Base-by-base conservation (phyloP, 2,888 invertebrate species). In the Drosophila kuntzei region DNA sequence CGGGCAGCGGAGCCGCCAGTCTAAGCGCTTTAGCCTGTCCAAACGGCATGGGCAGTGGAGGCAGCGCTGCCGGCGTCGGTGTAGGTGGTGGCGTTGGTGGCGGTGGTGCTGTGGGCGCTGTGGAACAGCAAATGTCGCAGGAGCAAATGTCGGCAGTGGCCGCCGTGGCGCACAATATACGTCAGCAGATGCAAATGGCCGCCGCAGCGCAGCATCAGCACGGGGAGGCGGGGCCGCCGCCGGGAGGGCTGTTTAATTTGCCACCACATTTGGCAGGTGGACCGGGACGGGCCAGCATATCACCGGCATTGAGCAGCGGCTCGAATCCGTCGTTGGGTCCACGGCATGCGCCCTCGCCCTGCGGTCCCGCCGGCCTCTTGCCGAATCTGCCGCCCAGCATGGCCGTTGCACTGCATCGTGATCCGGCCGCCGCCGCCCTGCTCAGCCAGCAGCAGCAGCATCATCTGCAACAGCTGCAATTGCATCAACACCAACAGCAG, bases 81-180 rank as follows among this genome's bases (percentile, higher is more conserved):
- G 64, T 27, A 1, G 41, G 39, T 6, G 76, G 22, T 9, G 47
- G 43, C 18, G 82, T 58, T 0, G 65, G 62, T 16, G 71, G 70
- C 37, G 80, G 68, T 1, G 92, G 92, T 2, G 94, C 71, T 11
- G 93, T 93, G 67, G 94, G 93, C 90, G 87, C 81, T 34, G 34
- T n/a, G 14, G 89, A 90, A 12, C 92, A 92, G 51, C 93, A 92
- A 55, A 91, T 92, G 91, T 95, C 95, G 4, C 95, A 95, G 53
- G 94, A 94, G 11, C 96, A 96, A 16, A 96, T 97, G 53, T 97
- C 97, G 34, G 97, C 97, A 36, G 96, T 97, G 39, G 96, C 96
- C 11, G 96, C 96, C 16, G 97, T 97, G 59, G 97, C 97, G 14
- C 96, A 96, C 93, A 96, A 96, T 43, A 93, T 97, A 63, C 94